Evolutionary conservation across 2,113 vertebrate species (phyloP).

Genomic region (Dipodomys spectabilis): DNA sequence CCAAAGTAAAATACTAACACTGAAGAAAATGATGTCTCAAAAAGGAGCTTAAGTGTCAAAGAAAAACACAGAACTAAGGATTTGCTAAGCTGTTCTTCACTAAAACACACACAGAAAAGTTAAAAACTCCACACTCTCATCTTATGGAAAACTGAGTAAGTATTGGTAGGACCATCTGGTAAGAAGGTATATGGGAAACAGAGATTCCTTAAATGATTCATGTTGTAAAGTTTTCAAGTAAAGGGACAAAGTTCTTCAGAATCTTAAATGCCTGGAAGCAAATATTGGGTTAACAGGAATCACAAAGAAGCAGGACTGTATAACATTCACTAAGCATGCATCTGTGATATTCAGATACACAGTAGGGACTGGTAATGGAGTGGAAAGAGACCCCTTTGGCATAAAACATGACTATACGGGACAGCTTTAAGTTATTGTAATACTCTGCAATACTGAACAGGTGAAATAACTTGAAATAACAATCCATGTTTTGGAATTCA

Average conservation of each 20-base stretch:
- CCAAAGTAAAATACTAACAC: background rate
- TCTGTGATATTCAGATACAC: background rate
- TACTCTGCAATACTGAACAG: background rate
- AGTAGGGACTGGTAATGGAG: accelerated
- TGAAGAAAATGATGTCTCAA: background rate
- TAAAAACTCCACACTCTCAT: background rate
- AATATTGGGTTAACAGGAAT: background rate
- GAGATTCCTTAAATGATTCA: background rate
- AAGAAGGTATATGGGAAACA: background rate
- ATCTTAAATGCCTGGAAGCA: conserved; percentile 33
- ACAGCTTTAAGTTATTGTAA: background rate
- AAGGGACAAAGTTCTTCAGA: background rate
- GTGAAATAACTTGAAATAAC: background rate
- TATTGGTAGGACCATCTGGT: background rate
- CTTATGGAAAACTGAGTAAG: background rate
- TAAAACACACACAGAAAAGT: background rate
- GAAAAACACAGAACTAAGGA: background rate
- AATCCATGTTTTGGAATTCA: background rate
- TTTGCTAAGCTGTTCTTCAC: background rate
- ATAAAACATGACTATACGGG: background rate
- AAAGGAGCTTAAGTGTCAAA: background rate
- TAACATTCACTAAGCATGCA: background rate
- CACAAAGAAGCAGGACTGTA: background rate
- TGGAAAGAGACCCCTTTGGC: background rate
- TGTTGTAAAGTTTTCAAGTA: background rate